Conservation (phyloP, 2,797 vertebrate species). For the Poeciliopsis gracilis region DNA sequence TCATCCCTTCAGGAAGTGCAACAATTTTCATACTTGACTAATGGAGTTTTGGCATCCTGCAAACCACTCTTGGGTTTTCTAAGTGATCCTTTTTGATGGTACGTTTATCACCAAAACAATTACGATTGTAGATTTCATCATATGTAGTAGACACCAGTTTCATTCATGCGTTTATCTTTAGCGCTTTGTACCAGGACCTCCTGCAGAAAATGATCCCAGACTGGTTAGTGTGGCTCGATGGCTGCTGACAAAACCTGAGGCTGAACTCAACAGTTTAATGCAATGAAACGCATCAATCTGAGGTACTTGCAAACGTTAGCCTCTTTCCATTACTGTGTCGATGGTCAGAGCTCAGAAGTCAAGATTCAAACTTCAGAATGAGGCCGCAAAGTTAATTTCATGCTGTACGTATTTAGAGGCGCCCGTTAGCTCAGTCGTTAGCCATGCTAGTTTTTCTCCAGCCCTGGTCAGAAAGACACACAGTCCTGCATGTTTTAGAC, state of each 20-base stretch:
- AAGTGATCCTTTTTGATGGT: not conserved
- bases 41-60: not conserved
- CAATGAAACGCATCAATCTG: not conserved
- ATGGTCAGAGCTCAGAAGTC: not conserved
- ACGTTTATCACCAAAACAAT: not conserved
- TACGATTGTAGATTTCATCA: not conserved
- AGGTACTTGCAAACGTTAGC: not conserved
- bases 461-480: not conserved
- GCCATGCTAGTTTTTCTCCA: not conserved
- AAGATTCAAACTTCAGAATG: not conserved
- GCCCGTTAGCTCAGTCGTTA: not conserved
- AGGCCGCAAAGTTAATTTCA: not conserved
- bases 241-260: not conserved
- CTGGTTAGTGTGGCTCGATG: not conserved
- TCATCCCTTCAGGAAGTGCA: not conserved
- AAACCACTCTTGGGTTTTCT: not conserved
- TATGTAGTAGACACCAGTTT: not conserved
- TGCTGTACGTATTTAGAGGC: not conserved
- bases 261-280: not conserved
- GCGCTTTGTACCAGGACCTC: not conserved
- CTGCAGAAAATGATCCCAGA: not conserved
- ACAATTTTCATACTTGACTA: not conserved
- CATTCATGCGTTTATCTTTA: not conserved
- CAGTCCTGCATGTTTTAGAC: not conserved
- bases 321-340: too few relatives aligned